A percentile compares a stretch with the other conserved stretches of the same genome.
These are phyloP conservation scores for Macrobrachium nipponense DNA, from an alignment of 1,140 invertebrate species.

Conservation along the genomic window DNA sequence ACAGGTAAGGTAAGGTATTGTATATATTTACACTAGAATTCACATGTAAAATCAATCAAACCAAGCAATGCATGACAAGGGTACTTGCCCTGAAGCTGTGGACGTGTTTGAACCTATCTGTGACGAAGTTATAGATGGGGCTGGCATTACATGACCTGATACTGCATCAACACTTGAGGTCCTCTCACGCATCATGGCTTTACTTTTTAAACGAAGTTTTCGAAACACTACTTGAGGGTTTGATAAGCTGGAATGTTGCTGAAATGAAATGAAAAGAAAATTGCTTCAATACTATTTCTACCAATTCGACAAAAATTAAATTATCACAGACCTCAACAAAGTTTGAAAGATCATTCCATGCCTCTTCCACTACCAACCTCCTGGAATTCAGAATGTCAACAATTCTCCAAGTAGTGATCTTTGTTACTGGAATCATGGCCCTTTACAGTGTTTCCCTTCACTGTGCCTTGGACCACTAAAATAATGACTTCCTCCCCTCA, in stretches of 20 bases:
- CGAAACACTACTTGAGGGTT: background rate
- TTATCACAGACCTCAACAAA: background rate
- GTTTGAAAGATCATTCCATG: background rate
- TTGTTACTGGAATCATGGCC: too few relatives aligned
- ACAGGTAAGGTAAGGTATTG: too few relatives aligned
- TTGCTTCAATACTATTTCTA: background rate
- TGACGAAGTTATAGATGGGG: constrained; percentile 8
- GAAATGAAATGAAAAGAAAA: background rate
- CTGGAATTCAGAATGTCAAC: too few relatives aligned
- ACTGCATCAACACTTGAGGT: background rate
- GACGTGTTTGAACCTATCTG: background rate
- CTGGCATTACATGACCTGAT: constrained; percentile 6
- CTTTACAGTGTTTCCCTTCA: too few relatives aligned
- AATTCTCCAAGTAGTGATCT: too few relatives aligned
- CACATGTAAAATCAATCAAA: background rate
- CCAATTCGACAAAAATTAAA: background rate
- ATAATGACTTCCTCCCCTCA: too few relatives aligned
- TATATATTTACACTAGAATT: too few relatives aligned
- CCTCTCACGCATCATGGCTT: constrained; percentile 7
- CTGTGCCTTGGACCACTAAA: too few relatives aligned
- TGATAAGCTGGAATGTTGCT: background rate
- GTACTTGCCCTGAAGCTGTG: background rate
- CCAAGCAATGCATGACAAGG: background rate
- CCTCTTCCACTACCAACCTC: too few relatives aligned
- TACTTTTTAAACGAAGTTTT: background rate